These are phyloP conservation scores for Metacarcinus magister DNA, from an alignment of 2,888 invertebrate genomes.

Conservation along the genomic window DNA sequence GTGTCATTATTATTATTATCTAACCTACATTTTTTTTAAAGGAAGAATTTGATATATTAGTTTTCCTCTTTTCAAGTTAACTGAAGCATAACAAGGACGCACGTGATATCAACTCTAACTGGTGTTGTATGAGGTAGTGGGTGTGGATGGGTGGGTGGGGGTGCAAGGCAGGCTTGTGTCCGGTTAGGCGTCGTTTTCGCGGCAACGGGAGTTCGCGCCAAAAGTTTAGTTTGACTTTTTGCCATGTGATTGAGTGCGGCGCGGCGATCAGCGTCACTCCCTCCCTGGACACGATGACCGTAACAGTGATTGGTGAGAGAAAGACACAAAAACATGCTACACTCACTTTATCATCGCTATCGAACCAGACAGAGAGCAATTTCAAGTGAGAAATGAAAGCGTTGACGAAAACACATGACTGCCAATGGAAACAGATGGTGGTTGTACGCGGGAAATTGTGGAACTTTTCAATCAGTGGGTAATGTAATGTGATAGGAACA, in stretches of 20 bases:
- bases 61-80: not conserved
- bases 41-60: not conserved
- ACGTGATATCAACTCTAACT: too few relatives aligned
- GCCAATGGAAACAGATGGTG: not conserved
- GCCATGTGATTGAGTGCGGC: not conserved
- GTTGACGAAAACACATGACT: not conserved
- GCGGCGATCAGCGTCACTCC: not conserved
- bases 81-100: not conserved
- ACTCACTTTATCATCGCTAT: not conserved
- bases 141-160: not conserved
- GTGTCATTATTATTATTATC: too few relatives aligned
- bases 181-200: not conserved
- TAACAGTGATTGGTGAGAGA: constrained; percentile 5
- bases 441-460: too few relatives aligned
- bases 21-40: not conserved
- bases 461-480: too few relatives aligned
- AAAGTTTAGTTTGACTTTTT: not conserved
- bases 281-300: not conserved
- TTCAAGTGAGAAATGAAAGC: not conserved
- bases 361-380: not conserved
- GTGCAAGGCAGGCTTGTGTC: not conserved
- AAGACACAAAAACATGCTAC: not conserved
- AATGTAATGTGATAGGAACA: too few relatives aligned
- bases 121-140: not conserved
- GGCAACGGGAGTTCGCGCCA: not conserved